Conservation (phyloP, 2,797 vertebrate species). For the Choloepus didactylus region DNA sequence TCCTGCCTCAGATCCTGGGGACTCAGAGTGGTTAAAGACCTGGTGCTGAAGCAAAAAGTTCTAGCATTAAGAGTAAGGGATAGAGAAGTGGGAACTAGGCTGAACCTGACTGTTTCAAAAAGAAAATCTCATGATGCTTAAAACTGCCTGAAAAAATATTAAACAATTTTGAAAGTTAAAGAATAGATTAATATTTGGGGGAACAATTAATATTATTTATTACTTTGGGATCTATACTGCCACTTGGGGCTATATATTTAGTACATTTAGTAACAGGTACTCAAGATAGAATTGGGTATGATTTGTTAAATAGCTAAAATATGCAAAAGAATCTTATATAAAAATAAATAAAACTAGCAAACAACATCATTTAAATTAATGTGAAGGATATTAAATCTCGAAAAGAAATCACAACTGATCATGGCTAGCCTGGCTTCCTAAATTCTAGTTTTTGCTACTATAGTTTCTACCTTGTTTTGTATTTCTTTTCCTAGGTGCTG, state of each 20-base stretch:
- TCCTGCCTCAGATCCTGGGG: background rate
- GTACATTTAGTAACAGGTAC: background rate
- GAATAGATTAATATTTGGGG: background rate
- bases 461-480: background rate
- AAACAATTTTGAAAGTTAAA: background rate
- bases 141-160: background rate
- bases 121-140: background rate
- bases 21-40: background rate
- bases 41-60: background rate
- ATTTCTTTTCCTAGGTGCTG: background rate
- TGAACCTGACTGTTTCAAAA: background rate
- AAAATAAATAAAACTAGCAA: background rate
- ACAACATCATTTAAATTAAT: background rate
- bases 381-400: background rate
- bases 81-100: background rate
- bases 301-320: slow-evolving; percentile 4
- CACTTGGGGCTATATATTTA: background rate
- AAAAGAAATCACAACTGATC: background rate
- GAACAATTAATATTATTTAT: background rate
- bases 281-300: background rate
- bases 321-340: background rate
- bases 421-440: background rate
- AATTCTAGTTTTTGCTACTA: background rate
- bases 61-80: background rate
- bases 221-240: background rate